phyloP scores from a whole-genome alignment of 2,113 vertebrate species.

The Sorex fumeus region DNA sequence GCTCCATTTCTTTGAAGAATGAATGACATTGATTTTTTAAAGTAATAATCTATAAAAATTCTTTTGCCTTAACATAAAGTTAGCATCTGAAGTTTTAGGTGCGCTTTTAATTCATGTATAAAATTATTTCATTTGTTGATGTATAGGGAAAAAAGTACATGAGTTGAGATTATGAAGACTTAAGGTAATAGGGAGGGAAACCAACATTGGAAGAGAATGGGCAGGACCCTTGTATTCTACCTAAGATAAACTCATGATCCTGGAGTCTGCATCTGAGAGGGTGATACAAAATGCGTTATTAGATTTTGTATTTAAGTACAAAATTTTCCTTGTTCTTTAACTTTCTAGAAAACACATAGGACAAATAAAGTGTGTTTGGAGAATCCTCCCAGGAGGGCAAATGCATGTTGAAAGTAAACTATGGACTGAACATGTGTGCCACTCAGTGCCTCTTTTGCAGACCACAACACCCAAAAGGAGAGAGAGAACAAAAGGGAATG shows the following conservation, averaged over 20 bases:
- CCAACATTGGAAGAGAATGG: neutral
- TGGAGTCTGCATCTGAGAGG: neutral
- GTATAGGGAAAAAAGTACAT: neutral
- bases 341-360: constrained; percentile 48
- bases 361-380: too few relatives aligned
- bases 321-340: constrained; percentile 32
- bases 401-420: too few relatives aligned
- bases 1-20: too few relatives aligned
- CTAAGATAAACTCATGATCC: neutral
- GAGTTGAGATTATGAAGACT: neutral
- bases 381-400: too few relatives aligned
- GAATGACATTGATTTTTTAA: constrained; percentile 22
- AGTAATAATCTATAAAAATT: constrained; percentile 38
- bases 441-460: too few relatives aligned
- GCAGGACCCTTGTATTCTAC: fast-evolving
- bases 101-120: constrained; percentile 23
- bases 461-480: too few relatives aligned
- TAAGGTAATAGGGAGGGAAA: neutral
- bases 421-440: too few relatives aligned
- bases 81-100: constrained; percentile 35
- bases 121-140: constrained; percentile 22
- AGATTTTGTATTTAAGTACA: constrained; percentile 16
- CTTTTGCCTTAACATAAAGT: constrained; percentile 51
- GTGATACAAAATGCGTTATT: neutral
- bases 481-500: too few relatives aligned